These are phyloP conservation scores for Caenorhabditis sinica DNA, from an alignment of 2,888 invertebrate genomes.

Conservation along the genomic window DNA sequence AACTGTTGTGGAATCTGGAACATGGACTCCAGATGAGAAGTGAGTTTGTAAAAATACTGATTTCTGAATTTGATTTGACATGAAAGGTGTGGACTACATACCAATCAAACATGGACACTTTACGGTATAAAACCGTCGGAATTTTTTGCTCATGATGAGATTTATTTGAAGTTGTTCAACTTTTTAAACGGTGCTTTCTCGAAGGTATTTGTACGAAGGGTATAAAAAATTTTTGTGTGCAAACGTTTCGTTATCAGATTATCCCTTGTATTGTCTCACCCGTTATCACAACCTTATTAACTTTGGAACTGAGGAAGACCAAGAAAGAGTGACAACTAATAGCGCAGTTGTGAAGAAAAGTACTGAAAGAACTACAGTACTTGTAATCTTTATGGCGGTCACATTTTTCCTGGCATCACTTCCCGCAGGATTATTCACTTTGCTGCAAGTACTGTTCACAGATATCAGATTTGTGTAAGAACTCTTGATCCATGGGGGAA, in stretches of 20 bases:
- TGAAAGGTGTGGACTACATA: not conserved
- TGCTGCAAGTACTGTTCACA: not conserved
- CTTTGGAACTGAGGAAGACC: not conserved
- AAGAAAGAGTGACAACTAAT: not conserved
- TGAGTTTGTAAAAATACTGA: no score
- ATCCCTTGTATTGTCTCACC: no score
- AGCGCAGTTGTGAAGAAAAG: not conserved
- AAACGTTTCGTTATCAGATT: no score
- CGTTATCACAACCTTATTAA: not conserved
- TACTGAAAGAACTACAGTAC: slow-evolving; percentile 24
- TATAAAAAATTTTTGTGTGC: no score
- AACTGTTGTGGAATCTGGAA: not conserved
- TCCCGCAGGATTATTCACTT: slow-evolving; percentile 8
- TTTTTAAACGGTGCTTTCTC: not conserved
- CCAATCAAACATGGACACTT: not conserved
- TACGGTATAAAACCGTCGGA: not conserved
- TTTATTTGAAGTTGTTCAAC: not conserved
- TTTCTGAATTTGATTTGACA: no score
- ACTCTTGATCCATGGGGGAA: not conserved
- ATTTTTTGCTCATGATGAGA: not conserved
- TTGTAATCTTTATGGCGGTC: slow-evolving; percentile 31
- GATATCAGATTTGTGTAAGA: slow-evolving; percentile 27
- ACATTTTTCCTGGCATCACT: slow-evolving; percentile 27
- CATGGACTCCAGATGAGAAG: not conserved
- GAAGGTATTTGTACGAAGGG: no score